Conservation (phyloP, 2,797 vertebrate genomes). For the Tauraco hartlaubi region DNA sequence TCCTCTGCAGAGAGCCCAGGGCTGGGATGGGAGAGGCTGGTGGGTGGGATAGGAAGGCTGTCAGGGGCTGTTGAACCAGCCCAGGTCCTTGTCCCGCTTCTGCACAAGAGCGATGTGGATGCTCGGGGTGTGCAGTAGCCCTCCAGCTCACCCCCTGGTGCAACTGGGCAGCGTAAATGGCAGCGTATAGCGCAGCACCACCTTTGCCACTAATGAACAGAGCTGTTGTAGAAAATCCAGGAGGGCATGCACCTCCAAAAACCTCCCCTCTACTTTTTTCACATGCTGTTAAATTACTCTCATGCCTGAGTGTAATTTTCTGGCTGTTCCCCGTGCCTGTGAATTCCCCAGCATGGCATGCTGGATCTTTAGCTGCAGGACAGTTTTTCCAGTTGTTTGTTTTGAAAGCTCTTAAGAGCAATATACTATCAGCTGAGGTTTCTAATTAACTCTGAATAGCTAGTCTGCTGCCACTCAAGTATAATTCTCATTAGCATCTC, state of each 20-base stretch:
- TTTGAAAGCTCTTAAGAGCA: constrained; percentile 73
- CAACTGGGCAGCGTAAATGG: background rate
- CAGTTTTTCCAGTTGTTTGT: constrained; percentile 68
- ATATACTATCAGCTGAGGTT: constrained; percentile 66
- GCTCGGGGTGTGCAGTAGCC: background rate
- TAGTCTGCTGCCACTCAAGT: constrained; percentile 74
- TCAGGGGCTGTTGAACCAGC: background rate
- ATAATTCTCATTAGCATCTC: constrained; percentile 75
- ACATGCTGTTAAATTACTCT: background rate
- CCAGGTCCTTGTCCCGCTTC: background rate
- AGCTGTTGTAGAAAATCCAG: background rate
- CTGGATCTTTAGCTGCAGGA: constrained; percentile 64
- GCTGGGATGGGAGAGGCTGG: background rate
- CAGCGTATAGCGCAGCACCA: accelerated
- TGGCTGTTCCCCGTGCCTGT: background rate
- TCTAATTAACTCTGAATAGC: constrained; percentile 75
- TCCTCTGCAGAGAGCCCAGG: background rate
- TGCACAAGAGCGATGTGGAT: background rate
- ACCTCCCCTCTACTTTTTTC: background rate
- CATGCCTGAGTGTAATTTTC: background rate
- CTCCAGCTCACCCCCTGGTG: background rate
- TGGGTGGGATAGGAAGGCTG: background rate
- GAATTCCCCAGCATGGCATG: background rate
- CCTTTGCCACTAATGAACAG: background rate
- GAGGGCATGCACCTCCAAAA: background rate